Base-by-base conservation (phyloP, 2,113 vertebrate species). In the Desmodus rotundus region DNA sequence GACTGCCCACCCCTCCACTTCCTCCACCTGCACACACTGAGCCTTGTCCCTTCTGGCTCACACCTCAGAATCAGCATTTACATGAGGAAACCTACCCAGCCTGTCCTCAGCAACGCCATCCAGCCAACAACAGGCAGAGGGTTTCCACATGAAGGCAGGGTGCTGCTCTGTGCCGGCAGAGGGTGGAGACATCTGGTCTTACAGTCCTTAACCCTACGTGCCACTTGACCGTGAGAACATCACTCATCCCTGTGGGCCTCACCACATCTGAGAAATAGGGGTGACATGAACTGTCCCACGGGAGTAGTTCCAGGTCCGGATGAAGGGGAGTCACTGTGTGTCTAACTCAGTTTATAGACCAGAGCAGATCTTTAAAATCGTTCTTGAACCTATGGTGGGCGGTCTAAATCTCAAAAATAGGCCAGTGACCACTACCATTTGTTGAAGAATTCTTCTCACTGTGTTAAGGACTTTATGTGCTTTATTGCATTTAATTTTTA, bases 221-320 rank as follows among this genome's bases (percentile, higher is more conserved):
- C 26, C 15, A 5, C 41, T 22, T 82, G 0, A n/a, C 28, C 0
- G 0, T 28, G 1, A 0, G 0, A 24, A 67, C 16, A 15, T 33
- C 77, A 52, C 33, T 61, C 12, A 36, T 45, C 2, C 15, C 11
- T 87, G 45, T 50, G 72, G 56, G n/a, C 16, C 10, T 82, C 41
- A 92, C 5, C 56, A 45, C 16, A 9, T 38, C 54, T 20, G 38
- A 89, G 68, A 77, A 87, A 63, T 7, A 47, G 38, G 26, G 15
- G 3, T 45, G 10, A 19, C 22, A 8, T 24, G 7, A 16, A 52
- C 43, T 33, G 2, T 67, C n/a, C 73, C 26, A 15, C 2, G 36
- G 36, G 45, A 43, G 17, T 61, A 16, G 43, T 85, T 47, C 26
- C 8, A 38, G 36, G 11, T 24, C 47, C 47, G 50, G 36, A 67